These are phyloP conservation scores for Maccullochella peelii DNA, from an alignment of 2,113 vertebrate genomes.

Conservation along the genomic window DNA sequence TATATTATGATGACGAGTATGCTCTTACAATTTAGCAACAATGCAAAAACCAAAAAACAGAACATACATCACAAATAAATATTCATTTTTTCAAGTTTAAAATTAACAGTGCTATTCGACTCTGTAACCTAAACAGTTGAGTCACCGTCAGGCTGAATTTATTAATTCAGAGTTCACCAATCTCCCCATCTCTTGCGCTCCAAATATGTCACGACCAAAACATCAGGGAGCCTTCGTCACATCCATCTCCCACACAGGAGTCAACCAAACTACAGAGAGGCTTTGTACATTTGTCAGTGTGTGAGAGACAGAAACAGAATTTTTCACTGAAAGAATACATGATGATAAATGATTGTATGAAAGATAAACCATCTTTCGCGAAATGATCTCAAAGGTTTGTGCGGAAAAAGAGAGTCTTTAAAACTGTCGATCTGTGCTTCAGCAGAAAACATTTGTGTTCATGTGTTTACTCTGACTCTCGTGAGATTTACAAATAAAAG, in stretches of 20 bases:
- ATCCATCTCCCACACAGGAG: slow-evolving; percentile 69
- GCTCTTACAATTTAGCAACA: neutral
- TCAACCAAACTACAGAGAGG: slow-evolving; percentile 62
- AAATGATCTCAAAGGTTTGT: slow-evolving; percentile 45
- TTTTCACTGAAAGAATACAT: slow-evolving; percentile 57
- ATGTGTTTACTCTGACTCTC: slow-evolving; percentile 45
- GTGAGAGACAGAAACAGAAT: slow-evolving; percentile 44
- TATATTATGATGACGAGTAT: neutral
- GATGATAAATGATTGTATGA: slow-evolving; percentile 61
- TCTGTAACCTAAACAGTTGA: slow-evolving; percentile 12
- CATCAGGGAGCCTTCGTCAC: slow-evolving; percentile 63
- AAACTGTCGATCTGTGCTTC: neutral
- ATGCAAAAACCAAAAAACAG: neutral
- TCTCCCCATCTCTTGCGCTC: slow-evolving; percentile 62
- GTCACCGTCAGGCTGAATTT: slow-evolving; percentile 32
- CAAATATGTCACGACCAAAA: slow-evolving; percentile 75
- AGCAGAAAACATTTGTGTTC: slow-evolving; percentile 20
- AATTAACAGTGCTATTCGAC: neutral
- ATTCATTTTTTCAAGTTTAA: neutral
- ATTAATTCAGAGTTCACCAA: slow-evolving; percentile 55
- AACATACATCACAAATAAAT: neutral
- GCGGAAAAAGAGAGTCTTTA: slow-evolving; percentile 14
- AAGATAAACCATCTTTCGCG: slow-evolving; percentile 51
- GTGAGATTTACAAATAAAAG: slow-evolving; percentile 20
- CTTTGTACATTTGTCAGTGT: slow-evolving; percentile 68